Conservation (phyloP, 2,797 vertebrate species). For the Paramormyrops hopkinsi region DNA sequence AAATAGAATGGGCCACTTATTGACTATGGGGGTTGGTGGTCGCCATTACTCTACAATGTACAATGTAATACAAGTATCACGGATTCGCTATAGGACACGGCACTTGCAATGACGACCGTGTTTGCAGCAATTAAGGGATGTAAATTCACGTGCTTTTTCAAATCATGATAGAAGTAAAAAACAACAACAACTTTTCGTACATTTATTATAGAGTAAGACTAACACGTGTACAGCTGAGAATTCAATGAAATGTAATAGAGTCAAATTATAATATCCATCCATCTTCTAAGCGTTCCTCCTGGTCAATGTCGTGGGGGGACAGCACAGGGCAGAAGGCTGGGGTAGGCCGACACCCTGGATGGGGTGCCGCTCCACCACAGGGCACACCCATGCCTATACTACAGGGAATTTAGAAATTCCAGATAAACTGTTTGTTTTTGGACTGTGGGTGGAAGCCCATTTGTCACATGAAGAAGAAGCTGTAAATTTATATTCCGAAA, state of each 20-base stretch:
- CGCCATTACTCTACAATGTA: background rate
- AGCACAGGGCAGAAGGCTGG: background rate
- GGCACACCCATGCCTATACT: background rate
- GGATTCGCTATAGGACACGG: background rate
- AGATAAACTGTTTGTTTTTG: background rate
- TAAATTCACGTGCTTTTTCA: background rate
- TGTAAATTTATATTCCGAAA: background rate
- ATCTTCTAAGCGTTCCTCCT: background rate
- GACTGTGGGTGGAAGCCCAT: background rate
- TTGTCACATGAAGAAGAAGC: background rate
- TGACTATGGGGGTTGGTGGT: background rate
- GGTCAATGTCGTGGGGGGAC: background rate
- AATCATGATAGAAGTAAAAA: background rate
- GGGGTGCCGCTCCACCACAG: background rate
- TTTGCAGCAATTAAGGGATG: background rate
- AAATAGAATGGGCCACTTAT: background rate
- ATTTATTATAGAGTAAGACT: background rate
- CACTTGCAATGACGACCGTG: background rate
- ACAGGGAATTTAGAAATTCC: background rate
- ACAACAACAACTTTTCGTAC: background rate
- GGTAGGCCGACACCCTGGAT: background rate
- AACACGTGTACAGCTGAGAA: background rate
- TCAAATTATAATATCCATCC: background rate
- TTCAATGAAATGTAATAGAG: background rate
- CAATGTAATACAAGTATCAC: background rate